Evolutionary conservation across 2,797 vertebrate species (phyloP).

Genomic region (Aulostomus chinensis): DNA sequence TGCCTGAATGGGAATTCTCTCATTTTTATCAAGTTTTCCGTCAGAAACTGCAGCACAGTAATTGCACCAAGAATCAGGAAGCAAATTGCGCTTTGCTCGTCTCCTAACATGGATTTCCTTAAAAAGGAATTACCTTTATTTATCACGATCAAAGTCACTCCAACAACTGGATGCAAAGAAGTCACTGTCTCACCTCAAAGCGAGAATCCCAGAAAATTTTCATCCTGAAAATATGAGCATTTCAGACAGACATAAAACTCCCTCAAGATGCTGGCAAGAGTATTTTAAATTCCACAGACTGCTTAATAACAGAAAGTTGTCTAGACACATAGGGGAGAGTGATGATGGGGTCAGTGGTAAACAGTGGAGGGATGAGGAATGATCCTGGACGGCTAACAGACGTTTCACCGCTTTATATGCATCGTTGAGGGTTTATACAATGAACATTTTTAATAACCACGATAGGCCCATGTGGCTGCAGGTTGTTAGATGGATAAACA

Average conservation of each 20-base stretch:
- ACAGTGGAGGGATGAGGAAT: neutral
- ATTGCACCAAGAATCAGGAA: too few species aligned
- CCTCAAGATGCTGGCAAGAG: neutral
- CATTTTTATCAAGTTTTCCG: too few species aligned
- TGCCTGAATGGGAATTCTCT: too few species aligned
- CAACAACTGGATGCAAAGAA: constrained; percentile 9
- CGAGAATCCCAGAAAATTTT: constrained; percentile 32
- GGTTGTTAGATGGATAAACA: neutral
- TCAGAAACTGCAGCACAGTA: too few species aligned
- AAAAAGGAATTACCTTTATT: neutral
- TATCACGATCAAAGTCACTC: constrained; percentile 32
- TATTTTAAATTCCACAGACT: constrained; percentile 16
- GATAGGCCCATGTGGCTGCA: neutral
- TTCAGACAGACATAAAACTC: constrained; percentile 1
- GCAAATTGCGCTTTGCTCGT: too few species aligned
- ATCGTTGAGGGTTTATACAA: constrained; percentile 1
- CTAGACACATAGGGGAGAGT: neutral
- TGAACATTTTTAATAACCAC: neutral
- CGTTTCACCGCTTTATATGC: neutral
- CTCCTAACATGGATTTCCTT: too few species aligned
- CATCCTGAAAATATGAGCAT: constrained; percentile 28
- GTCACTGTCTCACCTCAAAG: constrained; percentile 40
- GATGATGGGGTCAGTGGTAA: neutral
- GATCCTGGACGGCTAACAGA: constrained; percentile 1
- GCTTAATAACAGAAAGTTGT: constrained; percentile 15